Evolutionary conservation across 2,797 vertebrate genomes (phyloP), one percentile per base, ranked within the genome.

Genomic region (Argyrosomus regius): DNA sequence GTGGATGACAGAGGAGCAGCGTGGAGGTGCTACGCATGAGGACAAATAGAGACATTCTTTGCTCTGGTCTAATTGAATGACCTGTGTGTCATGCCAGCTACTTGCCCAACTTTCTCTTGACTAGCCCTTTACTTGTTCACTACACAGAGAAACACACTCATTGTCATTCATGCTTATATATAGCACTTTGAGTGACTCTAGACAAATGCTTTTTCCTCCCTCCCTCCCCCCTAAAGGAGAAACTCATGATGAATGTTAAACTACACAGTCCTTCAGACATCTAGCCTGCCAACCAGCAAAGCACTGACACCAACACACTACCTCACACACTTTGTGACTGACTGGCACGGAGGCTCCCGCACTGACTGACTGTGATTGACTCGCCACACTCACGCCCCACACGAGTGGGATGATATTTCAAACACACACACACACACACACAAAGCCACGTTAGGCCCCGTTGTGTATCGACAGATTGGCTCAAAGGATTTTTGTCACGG

Each of bases 261-360:
- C 75, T 80, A 87, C 80, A 88, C 85, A 87, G 77, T 91, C 81
- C 83, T 85, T 86, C 86, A 85, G 79, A 91, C 86, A 90, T 89
- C 86, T 73, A 82, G 82, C 85, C 91, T 91, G 89, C 93, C 88
- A 90, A 94, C 93, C 94, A 94, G 91, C 91, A 90, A 93, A 94
- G 94, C 95, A 96, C 96, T 96, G 95, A 96, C 90, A 92, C 93
- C 94, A 95, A 95, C 94, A 94, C 94, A 92, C 96, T 96, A 96
- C 96, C 96, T 96, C 95, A 95, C 93, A 93, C 83, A 88, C 82
- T 90, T 85, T 90, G 90, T 82, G 88, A 92, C 89, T 89, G 90
- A 91, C 89, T 85, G 87, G 88, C 91, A 86, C 70, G 28, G 87
- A 88, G 67, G 72, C 82, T 81, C 86, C 79, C 75, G 80, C 83